phyloP scores from a whole-genome alignment of 1,140 invertebrate genomes.

The Mamestra configurata region DNA sequence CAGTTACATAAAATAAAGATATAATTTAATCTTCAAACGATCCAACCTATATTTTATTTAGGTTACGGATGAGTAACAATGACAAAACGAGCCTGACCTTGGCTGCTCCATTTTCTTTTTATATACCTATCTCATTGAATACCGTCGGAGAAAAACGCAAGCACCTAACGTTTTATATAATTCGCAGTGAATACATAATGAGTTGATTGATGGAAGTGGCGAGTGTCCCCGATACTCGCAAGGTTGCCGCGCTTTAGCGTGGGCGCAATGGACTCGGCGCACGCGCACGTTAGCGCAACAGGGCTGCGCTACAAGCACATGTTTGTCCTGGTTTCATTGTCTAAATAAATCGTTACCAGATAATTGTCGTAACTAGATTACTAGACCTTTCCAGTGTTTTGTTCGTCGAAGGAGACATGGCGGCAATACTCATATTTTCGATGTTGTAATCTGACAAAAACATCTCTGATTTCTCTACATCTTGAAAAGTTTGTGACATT shows the following conservation, averaged over 20 bases:
- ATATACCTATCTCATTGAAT: not conserved
- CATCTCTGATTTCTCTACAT: too few species aligned
- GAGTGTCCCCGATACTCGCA: conserved; percentile 42
- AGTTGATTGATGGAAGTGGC: conserved; percentile 34
- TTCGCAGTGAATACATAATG: conserved; percentile 23
- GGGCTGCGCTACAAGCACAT: conserved; percentile 10
- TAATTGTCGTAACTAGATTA: not conserved
- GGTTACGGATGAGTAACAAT: too few species aligned
- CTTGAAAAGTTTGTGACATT: too few species aligned
- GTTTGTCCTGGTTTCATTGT: not conserved
- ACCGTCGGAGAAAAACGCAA: not conserved
- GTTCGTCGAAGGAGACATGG: too few species aligned
- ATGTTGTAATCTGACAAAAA: too few species aligned
- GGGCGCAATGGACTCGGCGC: conserved; percentile 25
- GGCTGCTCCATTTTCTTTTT: not conserved
- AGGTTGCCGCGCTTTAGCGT: conserved; percentile 27
- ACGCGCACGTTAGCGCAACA: conserved; percentile 5
- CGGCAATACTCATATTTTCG: too few species aligned
- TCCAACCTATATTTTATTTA: too few species aligned
- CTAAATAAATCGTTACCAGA: not conserved
- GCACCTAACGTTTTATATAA: not conserved
- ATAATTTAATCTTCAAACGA: too few species aligned
- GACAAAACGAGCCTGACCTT: too few species aligned
- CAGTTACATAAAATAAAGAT: too few species aligned
- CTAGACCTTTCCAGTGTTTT: too few species aligned